phyloP scores from a whole-genome alignment of 2,113 vertebrate species.

The Xenopus laevis region DNA sequence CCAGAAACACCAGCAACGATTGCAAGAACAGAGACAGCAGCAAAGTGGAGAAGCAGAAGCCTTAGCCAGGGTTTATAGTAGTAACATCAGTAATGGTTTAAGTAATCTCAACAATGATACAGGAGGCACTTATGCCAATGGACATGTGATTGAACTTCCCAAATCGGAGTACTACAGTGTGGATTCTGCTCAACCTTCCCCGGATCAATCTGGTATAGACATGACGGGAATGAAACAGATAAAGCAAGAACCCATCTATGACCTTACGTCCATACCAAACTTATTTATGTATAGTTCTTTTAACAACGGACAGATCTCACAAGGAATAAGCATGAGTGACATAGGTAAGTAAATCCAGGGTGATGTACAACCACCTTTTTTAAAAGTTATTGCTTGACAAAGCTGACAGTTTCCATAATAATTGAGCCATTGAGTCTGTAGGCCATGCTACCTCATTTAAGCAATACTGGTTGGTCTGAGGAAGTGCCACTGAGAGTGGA shows the following conservation, averaged over 20 bases:
- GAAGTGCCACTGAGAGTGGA: too few species aligned
- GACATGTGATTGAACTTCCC: conserved; percentile 88
- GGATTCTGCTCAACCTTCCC: conserved; percentile 94
- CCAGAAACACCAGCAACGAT: conserved; percentile 94
- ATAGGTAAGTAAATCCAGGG: conserved; percentile 75
- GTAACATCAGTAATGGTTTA: conserved; percentile 84
- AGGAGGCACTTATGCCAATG: conserved; percentile 83
- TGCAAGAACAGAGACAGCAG: conserved; percentile 91
- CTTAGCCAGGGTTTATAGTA: conserved; percentile 86
- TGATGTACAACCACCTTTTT: background rate
- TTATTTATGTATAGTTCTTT: conserved; percentile 95
- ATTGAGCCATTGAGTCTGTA: background rate
- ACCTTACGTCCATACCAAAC: conserved; percentile 95
- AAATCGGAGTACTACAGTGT: conserved; percentile 89
- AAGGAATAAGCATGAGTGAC: conserved; percentile 85
- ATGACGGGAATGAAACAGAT: conserved; percentile 98
- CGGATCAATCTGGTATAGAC: conserved; percentile 96
- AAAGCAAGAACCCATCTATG: conserved; percentile 97
- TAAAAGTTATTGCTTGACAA: background rate
- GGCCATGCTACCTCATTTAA: too few species aligned
- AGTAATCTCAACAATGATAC: conserved; percentile 83
- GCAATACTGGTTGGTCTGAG: too few species aligned
- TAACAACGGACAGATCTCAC: conserved; percentile 87
- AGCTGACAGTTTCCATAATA: background rate
- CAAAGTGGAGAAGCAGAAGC: conserved; percentile 91